Base-by-base conservation (phyloP, 2,797 vertebrate species). In the Simalia tracyae region DNA sequence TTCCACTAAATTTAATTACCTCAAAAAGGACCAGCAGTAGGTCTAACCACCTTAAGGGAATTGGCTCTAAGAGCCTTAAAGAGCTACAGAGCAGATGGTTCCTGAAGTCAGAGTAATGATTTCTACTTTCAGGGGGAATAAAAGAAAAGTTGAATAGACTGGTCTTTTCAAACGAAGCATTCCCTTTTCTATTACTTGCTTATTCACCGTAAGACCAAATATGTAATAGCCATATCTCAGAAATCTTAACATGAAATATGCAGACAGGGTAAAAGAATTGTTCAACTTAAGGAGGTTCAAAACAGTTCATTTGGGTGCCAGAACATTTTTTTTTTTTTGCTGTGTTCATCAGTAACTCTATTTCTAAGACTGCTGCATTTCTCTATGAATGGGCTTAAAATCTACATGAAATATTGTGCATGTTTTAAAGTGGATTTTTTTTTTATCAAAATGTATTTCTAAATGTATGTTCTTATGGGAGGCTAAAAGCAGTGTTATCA, bases 41-140 rank as follows among this genome's bases (percentile, higher is more conserved):
- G 86, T 76, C 64, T 86, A 36, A 76, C 88, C n/a, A 76, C 22
- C 66, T 92, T 31, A 12, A 59, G 92, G 64, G 85, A 87, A 92
- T 57, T 89, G 84, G 31, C 63, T 63, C 57, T 81, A 76, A 92
- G 87, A 89, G 66, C n/a, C 31, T 87, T 92, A 90, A 92, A 90
- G 59, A 92, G 31, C 64, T 85, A 85, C 50, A 24, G 66, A 92
- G 85, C 89, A 90, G 46, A 90, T 90, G 85, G 59, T 42, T 87
- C 66, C 54, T 64, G 46, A 92, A 92, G 56, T 76, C 50, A 87
- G 87, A 87, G 56, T 87, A 92, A 90, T 90, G 46, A 60, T 24
- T 61, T 81, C 84, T 90, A 28, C n/a, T 81, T 87, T 66, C 17
- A 5, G 9, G 56, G 9, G 1, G 5, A 17, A 26, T 17, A 31